Evolutionary conservation across 2,113 vertebrate species (phyloP).

Genomic region (Syngnathus scovelli): DNA sequence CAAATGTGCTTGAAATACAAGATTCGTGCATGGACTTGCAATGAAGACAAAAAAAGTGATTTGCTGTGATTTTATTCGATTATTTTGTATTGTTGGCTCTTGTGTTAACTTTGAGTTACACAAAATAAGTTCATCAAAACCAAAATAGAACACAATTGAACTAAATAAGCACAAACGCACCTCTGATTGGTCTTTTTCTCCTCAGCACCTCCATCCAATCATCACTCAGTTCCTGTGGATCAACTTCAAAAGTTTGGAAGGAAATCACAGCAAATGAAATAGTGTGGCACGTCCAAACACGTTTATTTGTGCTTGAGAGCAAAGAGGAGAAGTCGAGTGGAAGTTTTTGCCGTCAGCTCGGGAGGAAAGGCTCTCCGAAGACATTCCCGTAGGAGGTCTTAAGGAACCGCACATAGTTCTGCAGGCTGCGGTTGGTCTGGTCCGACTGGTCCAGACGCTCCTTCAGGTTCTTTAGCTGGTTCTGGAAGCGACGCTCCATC

Average conservation of each 20-base stretch:
- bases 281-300: neutral
- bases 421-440: constrained; percentile 88
- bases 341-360: constrained; percentile 56
- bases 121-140: too few species aligned
- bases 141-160: too few species aligned
- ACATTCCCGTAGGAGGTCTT: constrained; percentile 86
- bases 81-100: too few species aligned
- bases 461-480: constrained; percentile 81
- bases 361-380: constrained; percentile 76
- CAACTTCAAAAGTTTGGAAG: neutral
- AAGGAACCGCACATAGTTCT: constrained; percentile 89
- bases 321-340: neutral
- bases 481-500: constrained; percentile 81
- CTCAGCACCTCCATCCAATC: too few species aligned
- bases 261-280: neutral
- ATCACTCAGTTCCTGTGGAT: neutral
- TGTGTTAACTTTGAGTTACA: too few species aligned
- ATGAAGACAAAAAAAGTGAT: neutral
- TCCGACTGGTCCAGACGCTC: constrained; percentile 85
- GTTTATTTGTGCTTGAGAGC: neutral
- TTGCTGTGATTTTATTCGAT: neutral
- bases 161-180: too few species aligned
- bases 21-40: too few species aligned
- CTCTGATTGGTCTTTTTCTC: too few species aligned
- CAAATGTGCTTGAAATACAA: neutral